These are phyloP conservation scores for Papilio elwesi DNA, from an alignment of 2,888 invertebrate genomes.

Conservation along the genomic window DNA sequence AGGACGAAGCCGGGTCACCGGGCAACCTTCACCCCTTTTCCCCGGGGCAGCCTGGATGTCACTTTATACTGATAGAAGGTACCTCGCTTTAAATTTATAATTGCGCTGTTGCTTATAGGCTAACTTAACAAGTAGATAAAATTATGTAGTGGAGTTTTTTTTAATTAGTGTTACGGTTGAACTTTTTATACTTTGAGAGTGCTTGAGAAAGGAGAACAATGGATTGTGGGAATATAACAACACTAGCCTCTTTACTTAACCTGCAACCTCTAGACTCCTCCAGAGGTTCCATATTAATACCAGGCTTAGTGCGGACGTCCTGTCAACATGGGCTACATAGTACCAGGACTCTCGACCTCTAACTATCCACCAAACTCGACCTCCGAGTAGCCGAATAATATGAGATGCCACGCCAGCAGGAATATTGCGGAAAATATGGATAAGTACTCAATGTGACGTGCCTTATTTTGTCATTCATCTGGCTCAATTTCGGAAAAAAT, in stretches of 20 bases:
- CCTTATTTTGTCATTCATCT: too few relatives aligned
- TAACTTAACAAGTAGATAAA: background rate
- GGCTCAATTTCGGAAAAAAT: too few relatives aligned
- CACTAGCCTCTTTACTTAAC: slow-evolving; percentile 94
- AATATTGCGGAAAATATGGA: too few relatives aligned
- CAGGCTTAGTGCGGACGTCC: slow-evolving; percentile 98
- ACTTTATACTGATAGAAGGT: slow-evolving; percentile 43
- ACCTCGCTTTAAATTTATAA: slow-evolving; percentile 37
- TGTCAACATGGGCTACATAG: slow-evolving; percentile 87
- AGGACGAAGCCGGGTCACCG: slow-evolving; percentile 65
- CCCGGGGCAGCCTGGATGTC: slow-evolving; percentile 41
- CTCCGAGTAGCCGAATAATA: slow-evolving; percentile 99
- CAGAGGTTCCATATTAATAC: slow-evolving; percentile 97
- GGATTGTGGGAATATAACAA: too few relatives aligned
- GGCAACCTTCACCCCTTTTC: slow-evolving; percentile 55
- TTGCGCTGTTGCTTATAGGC: slow-evolving; percentile 24
- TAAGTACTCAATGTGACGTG: too few relatives aligned
- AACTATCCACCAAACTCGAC: slow-evolving; percentile 95
- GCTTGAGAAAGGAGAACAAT: too few relatives aligned
- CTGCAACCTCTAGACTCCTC: slow-evolving; percentile 89
- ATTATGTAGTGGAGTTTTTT: slow-evolving; percentile 1
- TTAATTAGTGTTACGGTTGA: background rate
- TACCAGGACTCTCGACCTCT: slow-evolving; percentile 90
- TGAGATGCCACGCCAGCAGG: slow-evolving; percentile 93
- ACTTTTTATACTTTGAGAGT: too few relatives aligned